phyloP scores from a whole-genome alignment of 2,113 vertebrate species.

The Tautogolabrus adspersus region DNA sequence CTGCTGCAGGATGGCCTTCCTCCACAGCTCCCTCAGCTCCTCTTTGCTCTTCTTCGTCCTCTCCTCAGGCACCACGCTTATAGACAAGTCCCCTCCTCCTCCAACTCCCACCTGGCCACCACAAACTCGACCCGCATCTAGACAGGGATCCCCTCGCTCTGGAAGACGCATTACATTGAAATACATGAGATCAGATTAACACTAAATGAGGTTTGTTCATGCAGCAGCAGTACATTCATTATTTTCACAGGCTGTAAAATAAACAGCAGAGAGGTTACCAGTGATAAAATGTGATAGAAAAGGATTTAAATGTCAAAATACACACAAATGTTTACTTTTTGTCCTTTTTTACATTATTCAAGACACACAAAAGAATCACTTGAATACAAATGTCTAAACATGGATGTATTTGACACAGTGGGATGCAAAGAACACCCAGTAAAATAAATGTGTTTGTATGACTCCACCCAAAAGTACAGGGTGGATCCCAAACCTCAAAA shows the following conservation, averaged over 20 bases:
- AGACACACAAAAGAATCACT: neutral
- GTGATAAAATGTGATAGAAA: too few relatives aligned
- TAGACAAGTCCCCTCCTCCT: conserved; percentile 82
- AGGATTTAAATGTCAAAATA: neutral
- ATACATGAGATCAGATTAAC: neutral
- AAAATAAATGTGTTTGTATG: conserved; percentile 61
- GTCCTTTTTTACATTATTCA: neutral
- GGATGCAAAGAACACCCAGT: conserved; percentile 43
- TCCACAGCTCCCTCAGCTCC: conserved; percentile 94
- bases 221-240: neutral
- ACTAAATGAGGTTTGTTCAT: neutral
- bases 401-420: conserved; percentile 47
- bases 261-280: too few relatives aligned
- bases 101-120: conserved; percentile 75
- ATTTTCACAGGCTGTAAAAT: neutral
- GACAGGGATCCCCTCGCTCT: conserved; percentile 88
- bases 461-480: conserved; percentile 81
- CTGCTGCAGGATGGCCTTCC: conserved; percentile 95
- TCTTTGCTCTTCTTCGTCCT: conserved; percentile 83
- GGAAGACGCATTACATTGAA: conserved; percentile 46
- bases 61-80: conserved; percentile 86
- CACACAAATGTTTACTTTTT: neutral
- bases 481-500: conserved; percentile 82
- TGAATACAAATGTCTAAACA: conserved; percentile 17
- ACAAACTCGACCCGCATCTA: conserved; percentile 80